Evolutionary conservation across 2,888 invertebrate species (phyloP).

Genomic region (Machimus rusticus): DNA sequence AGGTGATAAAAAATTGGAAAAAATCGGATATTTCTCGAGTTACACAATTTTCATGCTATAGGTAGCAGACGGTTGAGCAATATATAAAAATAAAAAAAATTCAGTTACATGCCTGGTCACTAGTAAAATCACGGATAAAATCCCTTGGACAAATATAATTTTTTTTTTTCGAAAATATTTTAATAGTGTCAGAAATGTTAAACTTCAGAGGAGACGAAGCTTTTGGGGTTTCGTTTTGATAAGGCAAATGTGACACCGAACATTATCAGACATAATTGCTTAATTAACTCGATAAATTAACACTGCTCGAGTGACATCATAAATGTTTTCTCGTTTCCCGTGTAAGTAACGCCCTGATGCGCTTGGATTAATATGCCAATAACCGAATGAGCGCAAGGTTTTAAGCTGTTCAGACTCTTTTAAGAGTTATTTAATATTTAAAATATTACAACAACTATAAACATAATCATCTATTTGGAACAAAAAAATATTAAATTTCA

Average conservation of each 20-base stretch:
- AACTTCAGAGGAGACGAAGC: background rate
- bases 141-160: background rate
- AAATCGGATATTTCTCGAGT: background rate
- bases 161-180: background rate
- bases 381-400: background rate
- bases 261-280: conserved; percentile 8
- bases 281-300: conserved; percentile 10
- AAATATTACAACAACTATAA: background rate
- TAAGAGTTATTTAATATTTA: background rate
- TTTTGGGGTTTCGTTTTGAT: background rate
- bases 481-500: too few relatives aligned
- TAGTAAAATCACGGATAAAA: background rate
- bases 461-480: too few relatives aligned
- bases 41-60: background rate
- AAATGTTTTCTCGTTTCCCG: background rate
- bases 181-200: background rate
- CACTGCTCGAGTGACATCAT: background rate
- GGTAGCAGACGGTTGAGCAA: background rate
- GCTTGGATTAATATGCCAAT: background rate
- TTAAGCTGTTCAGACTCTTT: background rate
- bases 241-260: background rate
- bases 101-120: background rate
- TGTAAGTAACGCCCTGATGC: background rate
- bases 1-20: background rate
- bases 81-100: background rate